A percentile compares a stretch with the other conserved stretches of the same genome.
These are phyloP conservation scores for Myrmecobius fasciatus DNA, from an alignment of 2,113 vertebrate genomes.

Conservation along the genomic window DNA sequence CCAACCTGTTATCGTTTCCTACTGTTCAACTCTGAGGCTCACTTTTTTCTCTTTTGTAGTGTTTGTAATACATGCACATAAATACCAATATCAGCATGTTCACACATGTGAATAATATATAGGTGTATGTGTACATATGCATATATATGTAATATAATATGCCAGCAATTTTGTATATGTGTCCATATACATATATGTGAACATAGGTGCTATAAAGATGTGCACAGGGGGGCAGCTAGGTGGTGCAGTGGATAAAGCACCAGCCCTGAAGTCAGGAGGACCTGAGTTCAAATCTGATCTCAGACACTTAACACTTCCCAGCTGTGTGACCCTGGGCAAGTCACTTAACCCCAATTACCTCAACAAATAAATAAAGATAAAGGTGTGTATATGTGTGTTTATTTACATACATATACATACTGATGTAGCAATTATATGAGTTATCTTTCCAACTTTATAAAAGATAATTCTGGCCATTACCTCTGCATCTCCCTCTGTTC, in stretches of 20 bases:
- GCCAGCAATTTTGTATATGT: neutral
- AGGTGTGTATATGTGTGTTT: neutral
- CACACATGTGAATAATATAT: neutral
- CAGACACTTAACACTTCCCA: too few relatives aligned
- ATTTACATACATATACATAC: neutral
- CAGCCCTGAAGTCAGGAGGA: too few relatives aligned
- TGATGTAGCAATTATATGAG: neutral
- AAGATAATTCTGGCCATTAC: neutral
- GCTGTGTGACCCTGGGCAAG: too few relatives aligned
- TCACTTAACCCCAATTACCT: too few relatives aligned
- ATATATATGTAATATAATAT: neutral
- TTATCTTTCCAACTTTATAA: neutral
- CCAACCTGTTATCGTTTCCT: neutral
- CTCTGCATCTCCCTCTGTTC: neutral
- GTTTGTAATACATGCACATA: neutral
- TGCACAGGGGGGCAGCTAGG: neutral
- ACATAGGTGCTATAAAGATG: neutral
- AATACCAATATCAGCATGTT: neutral
- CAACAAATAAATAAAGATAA: too few relatives aligned
- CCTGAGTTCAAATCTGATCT: too few relatives aligned
- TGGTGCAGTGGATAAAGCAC: too few relatives aligned
- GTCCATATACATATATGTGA: neutral
- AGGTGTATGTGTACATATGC: neutral
- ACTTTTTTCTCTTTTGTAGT: neutral
- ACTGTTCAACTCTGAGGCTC: neutral